Evolutionary conservation across 2,113 vertebrate species (phyloP).

Genomic region (Callaeas wilsoni): DNA sequence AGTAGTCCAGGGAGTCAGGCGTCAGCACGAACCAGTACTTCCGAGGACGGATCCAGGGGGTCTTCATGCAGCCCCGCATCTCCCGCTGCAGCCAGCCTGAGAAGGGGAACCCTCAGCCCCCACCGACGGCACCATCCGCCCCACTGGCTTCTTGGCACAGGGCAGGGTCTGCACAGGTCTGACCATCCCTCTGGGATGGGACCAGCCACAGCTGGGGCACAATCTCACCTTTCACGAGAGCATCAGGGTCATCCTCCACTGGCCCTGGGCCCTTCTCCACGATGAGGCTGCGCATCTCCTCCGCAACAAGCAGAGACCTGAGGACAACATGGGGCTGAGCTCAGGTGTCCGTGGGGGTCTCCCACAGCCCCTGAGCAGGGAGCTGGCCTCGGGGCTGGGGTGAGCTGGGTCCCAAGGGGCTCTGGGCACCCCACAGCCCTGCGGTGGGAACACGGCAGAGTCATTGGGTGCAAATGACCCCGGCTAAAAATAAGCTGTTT

Average conservation of each 20-base stretch:
- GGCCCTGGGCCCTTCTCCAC: constrained; percentile 79
- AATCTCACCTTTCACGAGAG: constrained; percentile 85
- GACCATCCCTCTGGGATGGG: not conserved
- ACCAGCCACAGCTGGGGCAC: not conserved
- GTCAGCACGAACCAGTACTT: constrained; percentile 95
- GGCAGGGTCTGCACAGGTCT: not conserved
- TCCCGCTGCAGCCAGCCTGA: constrained; percentile 92
- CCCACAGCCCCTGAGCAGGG: not conserved
- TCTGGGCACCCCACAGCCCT: not conserved
- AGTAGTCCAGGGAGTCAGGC: constrained; percentile 91
- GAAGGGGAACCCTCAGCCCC: not conserved
- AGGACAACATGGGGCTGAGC: not conserved
- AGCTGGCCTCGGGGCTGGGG: fast-evolving
- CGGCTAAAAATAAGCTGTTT: constrained; percentile 87
- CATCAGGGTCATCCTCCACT: constrained; percentile 81
- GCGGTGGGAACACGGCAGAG: constrained; percentile 77
- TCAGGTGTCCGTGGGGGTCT: fast-evolving
- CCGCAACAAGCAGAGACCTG: constrained; percentile 78
- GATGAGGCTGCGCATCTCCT: constrained; percentile 90
- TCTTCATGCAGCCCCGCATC: constrained; percentile 74
- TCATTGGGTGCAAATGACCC: constrained; percentile 83
- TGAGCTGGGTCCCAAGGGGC: not conserved
- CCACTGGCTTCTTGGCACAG: fast-evolving
- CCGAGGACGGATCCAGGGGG: constrained; percentile 86
- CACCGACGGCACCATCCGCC: fast-evolving